Base-by-base conservation (phyloP, 2,797 vertebrate genomes). In the Phataginus tetradactyla region DNA sequence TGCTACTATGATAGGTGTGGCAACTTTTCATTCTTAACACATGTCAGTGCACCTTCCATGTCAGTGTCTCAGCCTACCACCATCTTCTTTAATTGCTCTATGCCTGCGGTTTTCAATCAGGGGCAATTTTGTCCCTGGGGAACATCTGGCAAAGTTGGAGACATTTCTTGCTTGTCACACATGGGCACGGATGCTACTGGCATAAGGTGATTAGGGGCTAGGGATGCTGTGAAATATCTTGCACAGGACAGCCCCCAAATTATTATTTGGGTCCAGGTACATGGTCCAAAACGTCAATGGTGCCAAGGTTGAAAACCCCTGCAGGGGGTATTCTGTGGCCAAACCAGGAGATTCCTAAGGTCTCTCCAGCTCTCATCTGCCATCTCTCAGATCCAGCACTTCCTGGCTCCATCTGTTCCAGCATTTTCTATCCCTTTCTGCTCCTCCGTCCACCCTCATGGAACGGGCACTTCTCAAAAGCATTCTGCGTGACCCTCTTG, bases 401-500 rank as follows among this genome's bases (percentile, higher is more conserved):
- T 18, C 5, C 68, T 11, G 12, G 64, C 20, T 51, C 1, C 71
- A 27, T n/a, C 14, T n/a, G 3, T 11, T 15, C 2, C 1, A 15
- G 34, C 69, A 32, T 61, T 9, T 14, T n/a, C 27, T 0, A 2
- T 13, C 29, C 14, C 37, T 88, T 75, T 51, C 37, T 69, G 42
- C 18, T 63, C 3, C 3, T 4, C 8, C 1, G 17, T 59, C 37
- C 7, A 21, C 27, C 53, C 13, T 80, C 61, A 27, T 8, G 29
- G 64, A 32, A 25, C 0, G 0, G 39, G 32, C 29, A 2, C 20
- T 4, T 88, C 64, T 84, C 63, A 75, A 64, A 90, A 32, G 7
- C 55, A 32, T 0, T 0, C 59, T 20, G 5, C 0, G 23, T 7
- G 3, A 8, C 25, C 15, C 37, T 88, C 25, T 12, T 25, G 5